Percentiles rank a stretch among this genome's conserved stretches.
These are phyloP conservation scores for Mormyrops attenuatus DNA, from an alignment of 2,797 vertebrate species.

Conservation along the genomic window DNA sequence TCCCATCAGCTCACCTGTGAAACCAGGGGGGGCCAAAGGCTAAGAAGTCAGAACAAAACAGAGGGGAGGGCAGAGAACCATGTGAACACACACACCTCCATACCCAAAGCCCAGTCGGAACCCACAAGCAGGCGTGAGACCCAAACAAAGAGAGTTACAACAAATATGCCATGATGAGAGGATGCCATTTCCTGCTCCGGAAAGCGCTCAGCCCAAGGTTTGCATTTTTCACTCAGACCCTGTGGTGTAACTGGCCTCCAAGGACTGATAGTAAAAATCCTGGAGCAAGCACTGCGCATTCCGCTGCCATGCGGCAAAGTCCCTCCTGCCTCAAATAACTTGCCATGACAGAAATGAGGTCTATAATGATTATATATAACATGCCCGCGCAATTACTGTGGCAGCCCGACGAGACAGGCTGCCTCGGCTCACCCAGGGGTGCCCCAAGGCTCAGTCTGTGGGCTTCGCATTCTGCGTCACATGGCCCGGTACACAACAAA, in stretches of 20 bases:
- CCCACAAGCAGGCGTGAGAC: background rate
- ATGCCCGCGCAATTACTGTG: background rate
- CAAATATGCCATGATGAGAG: background rate
- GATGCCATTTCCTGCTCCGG: background rate
- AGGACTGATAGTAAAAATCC: background rate
- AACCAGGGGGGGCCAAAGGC: background rate
- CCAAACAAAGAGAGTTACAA: background rate
- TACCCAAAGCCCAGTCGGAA: background rate
- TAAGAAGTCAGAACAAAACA: background rate
- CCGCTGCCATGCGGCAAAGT: background rate
- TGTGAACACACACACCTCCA: background rate
- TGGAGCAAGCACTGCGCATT: background rate
- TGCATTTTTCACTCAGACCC: too few species aligned
- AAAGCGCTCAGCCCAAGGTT: background rate
- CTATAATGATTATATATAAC: constrained; percentile 14
- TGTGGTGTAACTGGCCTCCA: background rate
- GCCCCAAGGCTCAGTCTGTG: background rate
- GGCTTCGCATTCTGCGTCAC: background rate
- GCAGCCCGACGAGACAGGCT: background rate
- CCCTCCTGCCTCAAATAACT: background rate
- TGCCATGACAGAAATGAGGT: constrained; percentile 4
- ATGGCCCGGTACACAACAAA: background rate
- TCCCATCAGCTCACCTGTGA: background rate
- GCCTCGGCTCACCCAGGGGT: background rate
- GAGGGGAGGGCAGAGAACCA: background rate